These are phyloP conservation scores for Pristionchus maxplancki DNA, from an alignment of 2,888 invertebrate genomes.

Conservation along the genomic window DNA sequence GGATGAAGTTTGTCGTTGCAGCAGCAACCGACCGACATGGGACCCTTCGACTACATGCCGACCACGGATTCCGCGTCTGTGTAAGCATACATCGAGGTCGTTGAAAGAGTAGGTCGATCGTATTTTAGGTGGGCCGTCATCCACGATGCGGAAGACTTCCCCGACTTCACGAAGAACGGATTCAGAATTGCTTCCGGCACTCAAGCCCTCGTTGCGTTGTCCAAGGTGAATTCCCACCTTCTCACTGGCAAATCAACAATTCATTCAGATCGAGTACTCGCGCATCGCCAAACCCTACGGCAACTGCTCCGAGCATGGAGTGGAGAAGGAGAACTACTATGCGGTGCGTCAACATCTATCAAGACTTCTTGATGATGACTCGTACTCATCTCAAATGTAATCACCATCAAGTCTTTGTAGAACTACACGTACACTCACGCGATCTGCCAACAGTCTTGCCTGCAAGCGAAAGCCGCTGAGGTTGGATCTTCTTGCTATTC, in stretches of 20 bases:
- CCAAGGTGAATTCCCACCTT: no score
- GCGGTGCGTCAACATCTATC: not conserved
- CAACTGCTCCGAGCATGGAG: not conserved
- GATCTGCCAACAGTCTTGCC: not conserved
- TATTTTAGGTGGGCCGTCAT: not conserved
- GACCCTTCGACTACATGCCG: not conserved
- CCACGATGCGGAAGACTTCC: not conserved
- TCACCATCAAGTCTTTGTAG: no score
- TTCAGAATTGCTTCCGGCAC: not conserved
- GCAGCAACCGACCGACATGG: not conserved
- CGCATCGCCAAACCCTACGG: not conserved
- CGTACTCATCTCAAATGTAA: no score
- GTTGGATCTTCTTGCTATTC: no score
- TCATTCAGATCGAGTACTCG: not conserved
- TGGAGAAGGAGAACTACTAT: not conserved
- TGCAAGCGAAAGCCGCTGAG: not conserved
- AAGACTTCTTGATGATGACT: not conserved
- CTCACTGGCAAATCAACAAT: no score
- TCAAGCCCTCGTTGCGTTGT: not conserved
- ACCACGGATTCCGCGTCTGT: not conserved
- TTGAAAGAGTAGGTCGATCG: no score
- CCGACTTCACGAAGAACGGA: not conserved
- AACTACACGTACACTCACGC: not conserved
- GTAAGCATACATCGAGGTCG: no score
- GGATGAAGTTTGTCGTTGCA: no score